Base-by-base conservation (phyloP, 2,888 invertebrate genomes). In the Acanthosoma haemorrhoidale region DNA sequence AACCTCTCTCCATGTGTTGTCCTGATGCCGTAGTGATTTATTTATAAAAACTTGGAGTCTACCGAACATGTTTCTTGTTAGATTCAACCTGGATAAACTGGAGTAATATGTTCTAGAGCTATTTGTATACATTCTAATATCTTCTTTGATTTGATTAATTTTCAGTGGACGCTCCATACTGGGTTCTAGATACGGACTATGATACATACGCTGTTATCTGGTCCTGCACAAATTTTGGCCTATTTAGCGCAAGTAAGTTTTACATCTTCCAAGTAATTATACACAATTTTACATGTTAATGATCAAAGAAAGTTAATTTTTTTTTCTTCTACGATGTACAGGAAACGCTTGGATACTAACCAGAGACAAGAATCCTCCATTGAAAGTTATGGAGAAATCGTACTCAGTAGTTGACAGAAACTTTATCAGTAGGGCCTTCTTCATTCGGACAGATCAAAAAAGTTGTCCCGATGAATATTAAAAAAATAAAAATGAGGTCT, bases 131-230 rank as follows among this genome's bases (percentile, higher is more conserved):
- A n/a, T n/a, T n/a, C n/a, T n/a, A n/a, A n/a, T n/a, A n/a, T n/a
- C n/a, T n/a, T n/a, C n/a, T n/a, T 38, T 60, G 36, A 8, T 74
- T 72, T 75, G 6, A 80, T 80, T 41, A 78, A 80, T 82, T 84
- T 32, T 77, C 80, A 32, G 79, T 82, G 39, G 82, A 84, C 29
- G 82, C 83, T 1, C 83, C 85, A 0, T 87, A 88, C 76, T 87
- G 87, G 86, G 80, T 89, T 1, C 76, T 88, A 13, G 84, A 82
- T 31, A 88, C 88, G 0, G 88, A 89, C 77, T 88, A 88, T 76
- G 79, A 79, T 0, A 80, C 80, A 32, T 88, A 84, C 74, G 80
- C 87, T 0, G 82, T 88, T 0, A 84, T 87, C 3, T 88, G 87
- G 81, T 84, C 85, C 29, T 89, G 89, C 75, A 77, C 76, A 1